Base-by-base conservation (phyloP, 2,797 vertebrate species). In the Peromyscus nudipes region DNA sequence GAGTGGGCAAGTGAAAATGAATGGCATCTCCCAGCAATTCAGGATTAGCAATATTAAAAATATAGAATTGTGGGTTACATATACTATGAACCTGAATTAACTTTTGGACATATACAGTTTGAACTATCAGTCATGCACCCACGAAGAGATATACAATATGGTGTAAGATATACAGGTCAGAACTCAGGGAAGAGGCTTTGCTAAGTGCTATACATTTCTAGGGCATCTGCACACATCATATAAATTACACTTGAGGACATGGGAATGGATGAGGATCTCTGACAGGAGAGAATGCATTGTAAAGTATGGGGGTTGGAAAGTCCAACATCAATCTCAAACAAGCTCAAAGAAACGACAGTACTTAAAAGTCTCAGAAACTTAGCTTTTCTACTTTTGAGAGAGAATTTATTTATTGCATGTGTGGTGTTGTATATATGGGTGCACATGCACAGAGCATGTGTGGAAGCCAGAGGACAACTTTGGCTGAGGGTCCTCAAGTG, bases 381-480 rank as follows among this genome's bases (percentile, higher is more conserved):
- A 62, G 31, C 19, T 77, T 82, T 92, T 79, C 79, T 94, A 29
- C 16, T 6, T 75, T 81, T 91, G 69, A 76, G 80, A 90, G n/a
- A 65, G 6, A 19, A 14, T 40, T 19, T n/a, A 46, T 31, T 19
- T 83, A 10, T 69, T 62, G 57, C 27, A 2, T 62, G n/a, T 55
- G 4, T 80, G 49, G 23, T n/a, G 34, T 23, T 49, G 43, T 8
- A 2, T 49, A 14, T 29, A 19, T 46, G 46, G 6, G 13, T 17
- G 6, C 6, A 60, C 6, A 76, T 8, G 34, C 31, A 86, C 64
- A 52, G 43, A 52, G 21, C 46, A 86, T 17, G 34, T 10, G 25
- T 55, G 49, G 46, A 52, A 27, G 46, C 55, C 65, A 87, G 65
- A 71, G n/a, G 67, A 71, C 49, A 87, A 40, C 23, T 17, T 71